phyloP scores from a whole-genome alignment of 2,888 invertebrate genomes.

The Dasypolia templi region DNA sequence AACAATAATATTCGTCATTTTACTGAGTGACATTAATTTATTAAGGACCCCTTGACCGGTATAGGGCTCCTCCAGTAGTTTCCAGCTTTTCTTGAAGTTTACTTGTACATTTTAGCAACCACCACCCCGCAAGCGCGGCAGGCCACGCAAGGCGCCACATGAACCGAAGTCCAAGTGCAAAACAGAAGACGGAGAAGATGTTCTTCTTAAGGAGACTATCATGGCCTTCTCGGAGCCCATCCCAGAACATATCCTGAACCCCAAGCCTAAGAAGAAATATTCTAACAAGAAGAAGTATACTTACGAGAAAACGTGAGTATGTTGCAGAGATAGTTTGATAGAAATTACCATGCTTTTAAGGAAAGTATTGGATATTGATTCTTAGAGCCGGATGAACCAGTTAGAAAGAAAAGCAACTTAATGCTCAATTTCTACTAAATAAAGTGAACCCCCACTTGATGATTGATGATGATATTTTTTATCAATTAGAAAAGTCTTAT shows the following conservation, averaged over 20 bases:
- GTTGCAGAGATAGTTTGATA: not conserved
- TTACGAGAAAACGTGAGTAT: constrained; percentile 86
- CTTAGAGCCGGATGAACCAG: not conserved
- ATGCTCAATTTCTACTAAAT: not conserved
- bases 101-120: constrained; percentile 5
- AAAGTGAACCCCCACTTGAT: not conserved
- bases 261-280: constrained; percentile 84
- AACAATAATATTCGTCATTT: not conserved
- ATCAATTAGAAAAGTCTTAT: too few species aligned
- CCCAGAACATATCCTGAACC: constrained; percentile 85
- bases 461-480: too few species aligned
- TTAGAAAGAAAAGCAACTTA: not conserved
- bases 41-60: too few species aligned
- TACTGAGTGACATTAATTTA: not conserved
- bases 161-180: constrained; percentile 63
- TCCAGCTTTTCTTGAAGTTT: not conserved
- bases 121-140: constrained; percentile 79
- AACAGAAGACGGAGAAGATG: constrained; percentile 80
- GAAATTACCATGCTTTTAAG: not conserved
- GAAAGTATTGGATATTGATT: not conserved
- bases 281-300: constrained; percentile 80
- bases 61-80: not conserved
- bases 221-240: constrained; percentile 88
- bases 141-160: constrained; percentile 78
- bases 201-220: constrained; percentile 87